phyloP scores from a whole-genome alignment of 2,113 vertebrate genomes.

The Felis catus region DNA sequence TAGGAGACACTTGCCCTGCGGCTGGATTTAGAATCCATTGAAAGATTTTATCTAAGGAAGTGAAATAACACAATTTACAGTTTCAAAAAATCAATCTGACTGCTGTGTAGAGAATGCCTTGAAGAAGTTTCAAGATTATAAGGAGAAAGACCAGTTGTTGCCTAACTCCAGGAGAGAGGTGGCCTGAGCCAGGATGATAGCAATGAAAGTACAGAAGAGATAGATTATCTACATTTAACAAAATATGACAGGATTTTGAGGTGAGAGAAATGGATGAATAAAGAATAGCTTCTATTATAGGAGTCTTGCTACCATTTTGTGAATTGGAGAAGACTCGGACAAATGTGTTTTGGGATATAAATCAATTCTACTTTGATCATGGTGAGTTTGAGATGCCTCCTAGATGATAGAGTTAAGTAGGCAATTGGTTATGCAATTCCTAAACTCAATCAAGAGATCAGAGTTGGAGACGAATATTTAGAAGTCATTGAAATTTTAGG shows the following conservation, averaged over 20 bases:
- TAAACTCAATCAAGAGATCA: neutral
- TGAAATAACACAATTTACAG: neutral
- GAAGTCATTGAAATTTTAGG: neutral
- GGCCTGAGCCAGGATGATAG: neutral
- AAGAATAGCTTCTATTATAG: neutral
- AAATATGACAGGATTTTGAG: neutral
- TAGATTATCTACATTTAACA: neutral
- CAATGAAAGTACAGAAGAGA: neutral
- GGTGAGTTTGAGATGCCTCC: neutral
- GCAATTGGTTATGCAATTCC: neutral
- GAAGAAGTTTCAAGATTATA: neutral
- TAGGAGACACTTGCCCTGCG: too few species aligned
- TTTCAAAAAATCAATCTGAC: neutral
- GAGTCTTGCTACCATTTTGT: neutral
- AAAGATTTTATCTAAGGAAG: neutral
- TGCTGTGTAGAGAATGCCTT: neutral
- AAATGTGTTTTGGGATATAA: neutral
- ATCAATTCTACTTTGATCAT: neutral
- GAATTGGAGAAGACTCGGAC: neutral
- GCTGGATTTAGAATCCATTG: neutral
- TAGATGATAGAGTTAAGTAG: neutral
- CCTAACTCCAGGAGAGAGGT: neutral
- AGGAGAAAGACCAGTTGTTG: neutral
- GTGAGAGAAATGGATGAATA: neutral
- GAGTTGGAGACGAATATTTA: neutral